Percentiles rank a stretch among this genome's conserved stretches.
These are phyloP conservation scores for Dendrophyllia cribrosa DNA, from an alignment of 64 coral and sea anemone species.

Conservation along the genomic window DNA sequence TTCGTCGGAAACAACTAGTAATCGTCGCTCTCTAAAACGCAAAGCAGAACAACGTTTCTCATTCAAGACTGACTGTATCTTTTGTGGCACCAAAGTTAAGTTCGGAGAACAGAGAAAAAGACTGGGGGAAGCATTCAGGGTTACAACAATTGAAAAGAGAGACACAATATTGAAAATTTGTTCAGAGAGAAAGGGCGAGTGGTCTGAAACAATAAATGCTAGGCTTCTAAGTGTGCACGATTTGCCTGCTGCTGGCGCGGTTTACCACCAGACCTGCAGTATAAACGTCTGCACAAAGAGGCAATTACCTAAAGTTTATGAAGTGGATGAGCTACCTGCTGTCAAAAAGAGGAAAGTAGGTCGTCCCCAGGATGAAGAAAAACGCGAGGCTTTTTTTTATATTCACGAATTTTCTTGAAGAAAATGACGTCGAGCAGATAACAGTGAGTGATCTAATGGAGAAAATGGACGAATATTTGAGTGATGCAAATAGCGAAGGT, in stretches of 20 bases:
- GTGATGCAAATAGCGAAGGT: too few relatives aligned
- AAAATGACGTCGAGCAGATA: slow-evolving; percentile 65
- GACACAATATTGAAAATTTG: neutral
- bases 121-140: slow-evolving; percentile 1
- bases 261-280: slow-evolving; percentile 39
- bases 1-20: too few relatives aligned
- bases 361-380: slow-evolving; percentile 3
- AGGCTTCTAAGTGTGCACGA: slow-evolving; percentile 38
- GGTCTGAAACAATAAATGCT: neutral
- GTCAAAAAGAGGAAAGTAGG: neutral
- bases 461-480: too few relatives aligned
- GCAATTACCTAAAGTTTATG: too few relatives aligned
- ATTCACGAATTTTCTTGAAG: slow-evolving; percentile 44
- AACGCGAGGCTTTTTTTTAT: slow-evolving; percentile 28
- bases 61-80: too few relatives aligned
- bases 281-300: neutral
- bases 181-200: neutral
- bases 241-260: slow-evolving; percentile 27
- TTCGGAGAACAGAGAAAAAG: too few relatives aligned
- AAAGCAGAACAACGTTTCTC: too few relatives aligned
- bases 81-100: too few relatives aligned
- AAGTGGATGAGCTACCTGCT: neutral
- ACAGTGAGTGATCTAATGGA: slow-evolving; percentile 44
- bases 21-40: too few relatives aligned
- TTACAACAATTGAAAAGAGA: slow-evolving; percentile 12